Percentiles rank a stretch among this genome's conserved stretches.
Conservation (phyloP, 2,888 invertebrate genomes). For the Agrotis clavis region DNA sequence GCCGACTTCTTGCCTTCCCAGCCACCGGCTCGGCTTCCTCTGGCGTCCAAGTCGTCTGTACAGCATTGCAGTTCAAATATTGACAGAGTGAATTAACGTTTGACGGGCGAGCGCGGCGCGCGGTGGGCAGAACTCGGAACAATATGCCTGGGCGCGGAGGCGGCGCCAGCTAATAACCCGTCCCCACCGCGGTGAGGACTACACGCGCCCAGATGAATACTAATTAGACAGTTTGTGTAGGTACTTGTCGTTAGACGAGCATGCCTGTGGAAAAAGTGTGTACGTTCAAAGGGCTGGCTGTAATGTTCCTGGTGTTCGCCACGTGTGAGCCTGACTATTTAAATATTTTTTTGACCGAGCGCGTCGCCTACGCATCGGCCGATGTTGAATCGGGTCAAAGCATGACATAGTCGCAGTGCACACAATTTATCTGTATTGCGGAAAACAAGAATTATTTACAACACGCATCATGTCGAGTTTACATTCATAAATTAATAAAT, state of each 20-base stretch:
- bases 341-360: slow-evolving; percentile 10
- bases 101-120: slow-evolving; percentile 85
- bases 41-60: slow-evolving; percentile 75
- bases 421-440: slow-evolving; percentile 37
- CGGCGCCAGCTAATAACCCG: slow-evolving; percentile 91
- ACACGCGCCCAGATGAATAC: slow-evolving; percentile 91
- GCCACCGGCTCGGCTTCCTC: slow-evolving; percentile 86
- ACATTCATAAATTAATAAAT: slow-evolving; percentile 45
- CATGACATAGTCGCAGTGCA: slow-evolving; percentile 26
- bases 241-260: slow-evolving; percentile 74
- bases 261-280: slow-evolving; percentile 66
- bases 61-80: slow-evolving; percentile 84
- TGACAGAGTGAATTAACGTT: slow-evolving; percentile 84
- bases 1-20: slow-evolving; percentile 97
- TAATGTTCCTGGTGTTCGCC: slow-evolving; percentile 43
- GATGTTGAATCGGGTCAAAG: slow-evolving; percentile 41
- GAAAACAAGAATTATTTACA: slow-evolving; percentile 50
- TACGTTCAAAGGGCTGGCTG: slow-evolving; percentile 64
- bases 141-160: slow-evolving; percentile 91
- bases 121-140: slow-evolving; percentile 89
- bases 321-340: slow-evolving; percentile 43
- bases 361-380: slow-evolving; percentile 42
- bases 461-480: slow-evolving; percentile 24
- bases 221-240: slow-evolving; percentile 88
- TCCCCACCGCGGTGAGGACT: slow-evolving; percentile 90